These are phyloP conservation scores for Temnothorax rugatulus DNA, from an alignment of 2,888 invertebrate species.

Conservation along the genomic window DNA sequence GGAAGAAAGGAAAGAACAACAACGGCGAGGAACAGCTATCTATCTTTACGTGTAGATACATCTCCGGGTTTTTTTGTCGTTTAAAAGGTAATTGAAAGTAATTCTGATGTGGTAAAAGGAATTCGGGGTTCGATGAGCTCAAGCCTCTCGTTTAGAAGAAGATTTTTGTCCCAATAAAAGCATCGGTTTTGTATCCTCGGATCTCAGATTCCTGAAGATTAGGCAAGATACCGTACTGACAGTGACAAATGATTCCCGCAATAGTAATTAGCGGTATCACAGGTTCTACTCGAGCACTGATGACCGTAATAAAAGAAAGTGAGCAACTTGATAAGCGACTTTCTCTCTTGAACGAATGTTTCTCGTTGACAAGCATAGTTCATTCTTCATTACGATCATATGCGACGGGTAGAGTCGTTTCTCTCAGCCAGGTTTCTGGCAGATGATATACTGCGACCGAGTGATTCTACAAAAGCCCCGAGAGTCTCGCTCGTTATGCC, in stretches of 20 bases:
- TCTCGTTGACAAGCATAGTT: conserved; percentile 70
- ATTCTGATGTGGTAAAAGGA: not conserved
- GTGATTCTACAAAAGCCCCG: conserved; percentile 72
- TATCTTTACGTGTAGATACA: conserved; percentile 6
- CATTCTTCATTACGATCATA: conserved; percentile 73
- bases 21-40: conserved; percentile 8
- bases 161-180: not conserved
- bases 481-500: conserved; percentile 73
- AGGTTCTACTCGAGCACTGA: conserved; percentile 1
- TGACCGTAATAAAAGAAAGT: conserved; percentile 45
- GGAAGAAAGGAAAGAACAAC: not conserved
- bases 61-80: not conserved
- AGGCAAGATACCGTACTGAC: not conserved
- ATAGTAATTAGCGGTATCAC: conserved; percentile 37
- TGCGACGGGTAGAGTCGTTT: conserved; percentile 68
- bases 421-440: conserved; percentile 66
- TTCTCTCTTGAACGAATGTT: conserved; percentile 57
- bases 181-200: not conserved
- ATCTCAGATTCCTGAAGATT: not conserved
- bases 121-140: not conserved
- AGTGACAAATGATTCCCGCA: conserved; percentile 28
- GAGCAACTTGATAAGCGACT: conserved; percentile 47
- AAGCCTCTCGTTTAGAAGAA: not conserved
- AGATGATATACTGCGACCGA: conserved; percentile 75
- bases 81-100: conserved; percentile 1